Conservation (phyloP, 2,113 vertebrate genomes). For the Prietella phreatophila region DNA sequence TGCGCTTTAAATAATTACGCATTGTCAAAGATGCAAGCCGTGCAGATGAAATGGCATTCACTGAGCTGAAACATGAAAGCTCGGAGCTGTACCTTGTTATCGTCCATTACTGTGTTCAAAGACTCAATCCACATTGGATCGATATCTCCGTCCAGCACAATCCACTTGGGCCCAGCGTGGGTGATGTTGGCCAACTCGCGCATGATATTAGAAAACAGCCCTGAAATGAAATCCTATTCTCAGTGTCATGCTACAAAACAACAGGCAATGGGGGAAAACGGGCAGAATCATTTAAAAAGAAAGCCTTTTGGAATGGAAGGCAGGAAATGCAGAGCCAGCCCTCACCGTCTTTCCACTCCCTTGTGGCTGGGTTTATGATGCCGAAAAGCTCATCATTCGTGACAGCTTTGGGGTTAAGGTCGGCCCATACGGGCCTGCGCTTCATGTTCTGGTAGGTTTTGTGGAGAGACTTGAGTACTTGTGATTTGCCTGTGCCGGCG, state of each 20-base stretch:
- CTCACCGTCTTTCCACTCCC: constrained; percentile 96
- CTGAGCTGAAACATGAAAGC: constrained; percentile 8
- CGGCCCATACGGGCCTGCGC: constrained; percentile 82
- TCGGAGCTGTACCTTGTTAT: constrained; percentile 87
- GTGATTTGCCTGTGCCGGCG: constrained; percentile 90
- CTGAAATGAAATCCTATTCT: constrained; percentile 64
- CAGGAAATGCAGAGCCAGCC: neutral
- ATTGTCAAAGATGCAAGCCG: neutral
- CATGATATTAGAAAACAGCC: constrained; percentile 93
- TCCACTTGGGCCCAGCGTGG: constrained; percentile 93
- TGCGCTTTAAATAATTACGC: neutral
- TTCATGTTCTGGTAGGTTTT: constrained; percentile 89
- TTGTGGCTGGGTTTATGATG: constrained; percentile 84
- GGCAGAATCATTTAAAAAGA: neutral
- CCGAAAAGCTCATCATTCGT: constrained; percentile 87
- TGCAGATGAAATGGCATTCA: neutral
- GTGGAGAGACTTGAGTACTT: constrained; percentile 87
- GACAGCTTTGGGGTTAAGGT: constrained; percentile 90
- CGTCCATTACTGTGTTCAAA: constrained; percentile 98
- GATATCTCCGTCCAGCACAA: constrained; percentile 94
- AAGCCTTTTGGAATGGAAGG: neutral
- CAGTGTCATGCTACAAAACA: constrained; percentile 30
- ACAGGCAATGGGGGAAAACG: neutral
- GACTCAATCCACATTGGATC: constrained; percentile 99
- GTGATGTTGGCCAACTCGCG: constrained; percentile 85